Conservation (phyloP, 2,888 invertebrate genomes). For the Euproctis similis region DNA sequence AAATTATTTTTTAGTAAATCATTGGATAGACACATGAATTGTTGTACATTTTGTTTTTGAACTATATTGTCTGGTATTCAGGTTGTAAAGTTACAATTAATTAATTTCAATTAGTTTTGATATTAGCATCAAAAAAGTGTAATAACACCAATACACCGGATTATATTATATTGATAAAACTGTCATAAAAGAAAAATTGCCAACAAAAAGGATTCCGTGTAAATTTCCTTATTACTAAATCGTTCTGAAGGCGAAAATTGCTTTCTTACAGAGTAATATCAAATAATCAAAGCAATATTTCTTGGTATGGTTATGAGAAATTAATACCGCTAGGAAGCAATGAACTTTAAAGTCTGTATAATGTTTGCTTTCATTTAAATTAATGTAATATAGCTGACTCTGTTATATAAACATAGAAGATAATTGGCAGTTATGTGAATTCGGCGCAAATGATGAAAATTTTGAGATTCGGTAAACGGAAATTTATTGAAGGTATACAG, state of each 20-base stretch:
- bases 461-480: too few species aligned
- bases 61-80: too few species aligned
- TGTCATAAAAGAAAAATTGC: constrained; percentile 9
- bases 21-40: too few species aligned
- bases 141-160: constrained; percentile 1
- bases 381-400: background rate
- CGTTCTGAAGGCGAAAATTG: constrained; percentile 9
- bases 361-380: background rate
- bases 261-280: constrained; percentile 7
- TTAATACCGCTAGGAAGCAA: background rate
- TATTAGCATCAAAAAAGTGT: background rate
- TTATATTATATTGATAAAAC: constrained; percentile 4
- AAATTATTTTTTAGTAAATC: too few species aligned
- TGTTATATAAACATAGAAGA: background rate
- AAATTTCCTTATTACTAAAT: constrained; percentile 17
- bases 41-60: too few species aligned
- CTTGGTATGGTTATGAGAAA: constrained; percentile 6
- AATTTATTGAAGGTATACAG: too few species aligned
- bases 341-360: background rate
- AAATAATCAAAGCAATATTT: constrained; percentile 19
- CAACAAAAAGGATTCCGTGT: constrained; percentile 9
- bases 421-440: too few species aligned
- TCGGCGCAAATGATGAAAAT: too few species aligned
- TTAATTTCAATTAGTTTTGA: too few species aligned
- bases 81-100: too few species aligned